Base-by-base conservation (phyloP, 2,888 invertebrate genomes). In the Agrochola lota region DNA sequence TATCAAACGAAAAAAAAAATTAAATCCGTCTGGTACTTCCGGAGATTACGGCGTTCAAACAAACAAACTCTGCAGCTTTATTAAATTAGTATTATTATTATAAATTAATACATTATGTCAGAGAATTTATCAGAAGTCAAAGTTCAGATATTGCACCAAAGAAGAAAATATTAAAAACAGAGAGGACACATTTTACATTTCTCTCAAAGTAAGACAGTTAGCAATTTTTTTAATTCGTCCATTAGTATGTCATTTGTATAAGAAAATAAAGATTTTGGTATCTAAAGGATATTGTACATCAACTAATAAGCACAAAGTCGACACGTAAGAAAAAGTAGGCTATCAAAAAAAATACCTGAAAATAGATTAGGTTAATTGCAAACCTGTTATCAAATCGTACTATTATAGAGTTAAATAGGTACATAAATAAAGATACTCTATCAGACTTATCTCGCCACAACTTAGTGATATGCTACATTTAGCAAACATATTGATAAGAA, bases 371-470 rank as follows among this genome's bases (percentile, higher is more conserved):
- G 43, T 49, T 68, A 60, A 73, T 70, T 78, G 60, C 7, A 35
- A 79, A 68, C 49, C n/a, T 12, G 30, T 26, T 84, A 84, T 74
- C 69, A 5, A 62, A 62, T 35, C 11, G 49, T 30, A 57, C 49
- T 57, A 66, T 3, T 62, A 20, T 20, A 23, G 2, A 35, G 52
- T 71, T 23, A 52, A 60, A 52, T 72, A 52, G 20, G 43, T 17
- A 43, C n/a, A 4, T 64, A 46, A 15, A n/a, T 30, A 55, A 8
- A 80, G 60, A 79, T 80, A 43, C 70, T 80, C n/a, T 67, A 84
- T 62, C 60, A 59, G 35, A 66, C 26, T 62, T 82, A 84, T 74
- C 85, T 68, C 26, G 5, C n/a, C 35, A 23, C 20, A 43, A 64
- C 30, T 23, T 43, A 30, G 57, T 40, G 62, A 68, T 59, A 74